Conservation (phyloP, 2,797 vertebrate species). For the Mallotus villosus region DNA sequence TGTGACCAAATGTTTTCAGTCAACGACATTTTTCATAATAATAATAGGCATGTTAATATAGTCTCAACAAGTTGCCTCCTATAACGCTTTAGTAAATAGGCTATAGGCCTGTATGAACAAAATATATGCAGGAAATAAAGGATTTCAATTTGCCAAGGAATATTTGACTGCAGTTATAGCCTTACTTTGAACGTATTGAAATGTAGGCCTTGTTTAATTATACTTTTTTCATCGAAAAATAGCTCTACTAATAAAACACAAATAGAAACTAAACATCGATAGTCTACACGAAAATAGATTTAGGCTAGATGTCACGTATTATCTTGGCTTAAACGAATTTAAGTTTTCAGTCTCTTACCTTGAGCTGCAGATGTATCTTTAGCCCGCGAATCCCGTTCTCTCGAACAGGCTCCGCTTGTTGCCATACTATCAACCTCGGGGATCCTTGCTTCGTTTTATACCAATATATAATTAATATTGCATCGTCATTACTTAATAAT, state of each 20-base stretch:
- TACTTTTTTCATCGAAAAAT: background rate
- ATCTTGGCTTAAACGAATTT: background rate
- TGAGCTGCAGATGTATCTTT: constrained; percentile 28
- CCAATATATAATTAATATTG: constrained; percentile 85
- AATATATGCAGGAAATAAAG: no score
- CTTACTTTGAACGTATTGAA: no score
- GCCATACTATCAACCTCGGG: constrained; percentile 39
- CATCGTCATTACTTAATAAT: constrained; percentile 86
- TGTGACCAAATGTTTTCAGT: background rate
- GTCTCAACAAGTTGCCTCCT: constrained; percentile 16
- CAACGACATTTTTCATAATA: no score
- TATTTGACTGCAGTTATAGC: no score
- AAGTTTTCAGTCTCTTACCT: constrained; percentile 59
- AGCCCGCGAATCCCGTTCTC: constrained; percentile 55
- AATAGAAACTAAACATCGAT: background rate
- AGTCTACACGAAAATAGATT: background rate
- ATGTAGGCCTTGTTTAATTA: no score
- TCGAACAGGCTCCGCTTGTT: constrained; percentile 48
- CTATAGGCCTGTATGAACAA: no score
- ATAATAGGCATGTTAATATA: background rate
- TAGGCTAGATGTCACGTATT: background rate
- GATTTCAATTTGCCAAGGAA: no score
- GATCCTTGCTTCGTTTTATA: constrained; percentile 76
- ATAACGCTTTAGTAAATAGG: background rate
- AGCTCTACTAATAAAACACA: background rate